Base-by-base conservation (phyloP, 1,140 invertebrate genomes). In the Chrysoperla carnea region DNA sequence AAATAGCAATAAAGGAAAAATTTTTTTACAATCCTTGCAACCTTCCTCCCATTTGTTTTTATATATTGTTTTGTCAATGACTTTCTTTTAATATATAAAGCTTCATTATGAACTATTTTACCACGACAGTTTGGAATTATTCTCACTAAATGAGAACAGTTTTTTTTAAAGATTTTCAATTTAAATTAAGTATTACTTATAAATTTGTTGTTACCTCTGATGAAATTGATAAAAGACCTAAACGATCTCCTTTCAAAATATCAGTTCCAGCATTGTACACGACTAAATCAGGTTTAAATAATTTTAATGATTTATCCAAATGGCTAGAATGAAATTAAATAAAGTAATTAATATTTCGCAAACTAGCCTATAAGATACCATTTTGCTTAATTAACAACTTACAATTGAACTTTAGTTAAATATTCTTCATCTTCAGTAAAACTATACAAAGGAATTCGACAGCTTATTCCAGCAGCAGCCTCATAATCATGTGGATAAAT, bases 221-320 rank as follows among this genome's bases (percentile, higher is more conserved):
- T 39, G 76, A 70, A 15, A 92, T 70, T 2, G 66, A 65, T 37
- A 87, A 56, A 33, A 64, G 59, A 5, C 87, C 87, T 1, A 91
- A 61, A 2, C 76, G 73, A 64, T 92, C 88, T 0, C 78, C 76
- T 29, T 74, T 66, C 23, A 91, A 59, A 28, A 86, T 72, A 63
- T 91, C 88, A 8, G 86, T 91, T 6, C 87, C 87, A 31, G 87
- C 87, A 63, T 90, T 90, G 57, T 89, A 92, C 17, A 91, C 69
- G 36, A 91, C 64, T 17, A 91, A 62, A 58, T 90, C 75, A 1
- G 87, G 81, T 39, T 61, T 62, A 62, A 90, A 91, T 52, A 86
- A 76, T 8, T 65, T 54, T 4, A 89, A 57, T 5, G 82, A 74
- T 45, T 64, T 67, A 48, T 73, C 68, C 29, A 90, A 57, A 48